These are phyloP conservation scores for Tenualosa thibaudeaui DNA, from an alignment of 2,797 vertebrate genomes.

Conservation along the genomic window DNA sequence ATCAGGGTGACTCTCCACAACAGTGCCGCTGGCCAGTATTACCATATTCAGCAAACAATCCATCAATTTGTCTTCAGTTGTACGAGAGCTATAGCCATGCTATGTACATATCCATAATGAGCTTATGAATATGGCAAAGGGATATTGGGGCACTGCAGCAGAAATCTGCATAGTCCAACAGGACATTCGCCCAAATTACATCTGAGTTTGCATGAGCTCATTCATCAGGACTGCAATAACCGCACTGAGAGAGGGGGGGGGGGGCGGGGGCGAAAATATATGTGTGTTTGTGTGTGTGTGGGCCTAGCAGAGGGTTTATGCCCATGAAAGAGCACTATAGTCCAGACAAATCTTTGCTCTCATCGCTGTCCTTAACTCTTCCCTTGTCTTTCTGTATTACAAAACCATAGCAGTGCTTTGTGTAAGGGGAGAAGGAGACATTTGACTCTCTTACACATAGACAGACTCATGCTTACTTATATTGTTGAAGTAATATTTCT, in stretches of 20 bases:
- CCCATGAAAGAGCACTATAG: neutral
- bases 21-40: conserved; percentile 40
- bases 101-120: conserved; percentile 45
- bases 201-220: conserved; percentile 45
- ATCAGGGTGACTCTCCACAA: conserved; percentile 31
- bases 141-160: conserved; percentile 38
- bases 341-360: neutral
- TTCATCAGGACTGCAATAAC: conserved; percentile 43
- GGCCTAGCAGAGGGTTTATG: neutral
- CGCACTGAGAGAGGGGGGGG: neutral
- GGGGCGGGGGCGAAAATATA: neutral
- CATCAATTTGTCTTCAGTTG: conserved; percentile 51
- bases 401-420: neutral
- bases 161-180: conserved; percentile 47
- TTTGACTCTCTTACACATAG: neutral
- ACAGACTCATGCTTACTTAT: neutral
- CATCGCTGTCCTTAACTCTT: neutral
- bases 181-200: conserved; percentile 46
- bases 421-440: conserved; percentile 2
- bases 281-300: neutral
- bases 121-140: conserved; percentile 38
- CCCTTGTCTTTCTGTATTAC: neutral
- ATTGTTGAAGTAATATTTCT: neutral
- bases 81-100: conserved; percentile 32
- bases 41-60: conserved; percentile 45